Percentiles rank a stretch among this genome's conserved stretches.
Evolutionary conservation across 2,888 invertebrate genomes (phyloP).

Genomic region (Cyclophora punctaria): DNA sequence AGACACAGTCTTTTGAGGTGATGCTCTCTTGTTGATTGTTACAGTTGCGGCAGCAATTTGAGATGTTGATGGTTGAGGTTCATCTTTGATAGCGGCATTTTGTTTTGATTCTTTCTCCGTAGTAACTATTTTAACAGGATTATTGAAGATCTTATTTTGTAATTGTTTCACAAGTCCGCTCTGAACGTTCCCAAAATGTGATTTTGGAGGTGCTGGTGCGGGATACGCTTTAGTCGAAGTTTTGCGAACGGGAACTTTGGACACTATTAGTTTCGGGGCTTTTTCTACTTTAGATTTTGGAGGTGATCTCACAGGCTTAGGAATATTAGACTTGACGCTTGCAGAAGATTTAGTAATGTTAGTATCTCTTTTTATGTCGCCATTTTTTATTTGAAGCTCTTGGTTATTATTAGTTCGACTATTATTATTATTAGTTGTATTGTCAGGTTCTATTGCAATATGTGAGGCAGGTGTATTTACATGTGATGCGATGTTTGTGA

Average conservation of each 20-base stretch:
- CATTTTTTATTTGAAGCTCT: too few species aligned
- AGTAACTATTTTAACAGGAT: too few species aligned
- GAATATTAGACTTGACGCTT: conserved; percentile 53
- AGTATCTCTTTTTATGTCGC: conserved; percentile 10
- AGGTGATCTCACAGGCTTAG: conserved; percentile 49
- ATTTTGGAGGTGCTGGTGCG: conserved; percentile 63
- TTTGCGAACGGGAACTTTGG: conserved; percentile 61
- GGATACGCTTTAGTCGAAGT: conserved; percentile 55
- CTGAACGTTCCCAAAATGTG: conserved; percentile 62
- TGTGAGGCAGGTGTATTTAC: too few species aligned
- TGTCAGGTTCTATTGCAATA: too few species aligned
- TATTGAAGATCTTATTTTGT: conserved; percentile 59
- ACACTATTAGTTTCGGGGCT: conserved; percentile 45
- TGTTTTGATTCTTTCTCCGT: conserved; percentile 29
- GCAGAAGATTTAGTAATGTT: conserved; percentile 16
- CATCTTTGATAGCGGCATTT: conserved; percentile 21
- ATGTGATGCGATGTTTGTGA: too few species aligned
- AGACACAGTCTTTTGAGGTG: conserved; percentile 27
- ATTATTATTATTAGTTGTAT: too few species aligned
- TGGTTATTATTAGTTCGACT: too few species aligned
- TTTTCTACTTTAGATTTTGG: conserved; percentile 48
- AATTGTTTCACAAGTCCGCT: conserved; percentile 66
- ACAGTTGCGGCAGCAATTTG: conserved; percentile 2
- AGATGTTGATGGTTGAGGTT: conserved; percentile 51
- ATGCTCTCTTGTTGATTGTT: conserved; percentile 26